These are phyloP conservation scores for Brachionus koreanus DNA, from an alignment of 1,140 invertebrate species.

Conservation along the genomic window DNA sequence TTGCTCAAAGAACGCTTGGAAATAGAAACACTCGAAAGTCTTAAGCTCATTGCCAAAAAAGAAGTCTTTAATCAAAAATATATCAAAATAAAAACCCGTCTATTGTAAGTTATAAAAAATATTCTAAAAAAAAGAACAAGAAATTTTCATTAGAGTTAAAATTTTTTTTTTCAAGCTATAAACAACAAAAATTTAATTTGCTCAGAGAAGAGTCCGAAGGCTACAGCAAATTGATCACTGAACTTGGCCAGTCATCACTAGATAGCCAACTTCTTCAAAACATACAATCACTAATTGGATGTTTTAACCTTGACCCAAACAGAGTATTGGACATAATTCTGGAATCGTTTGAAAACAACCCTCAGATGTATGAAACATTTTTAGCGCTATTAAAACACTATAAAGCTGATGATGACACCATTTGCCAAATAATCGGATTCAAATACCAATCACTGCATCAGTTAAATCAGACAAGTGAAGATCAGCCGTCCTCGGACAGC, in stretches of 20 bases:
- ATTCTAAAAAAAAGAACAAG: neutral
- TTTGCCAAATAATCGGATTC: slow-evolving; percentile 89
- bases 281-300: slow-evolving; percentile 63
- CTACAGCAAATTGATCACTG: slow-evolving; percentile 93
- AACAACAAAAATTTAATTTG: slow-evolving; percentile 97
- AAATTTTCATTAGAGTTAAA: neutral
- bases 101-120: slow-evolving; percentile 76
- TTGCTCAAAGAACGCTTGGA: slow-evolving; percentile 36
- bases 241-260: slow-evolving; percentile 72
- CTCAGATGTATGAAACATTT: slow-evolving; percentile 64
- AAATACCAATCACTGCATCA: slow-evolving; percentile 77
- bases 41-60: slow-evolving; percentile 25
- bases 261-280: slow-evolving; percentile 49
- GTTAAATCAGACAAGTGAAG: slow-evolving; percentile 50
- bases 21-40: slow-evolving; percentile 17
- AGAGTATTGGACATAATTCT: slow-evolving; percentile 91
- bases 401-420: slow-evolving; percentile 69
- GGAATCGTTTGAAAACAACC: slow-evolving; percentile 83
- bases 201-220: slow-evolving; percentile 98
- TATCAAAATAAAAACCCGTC: slow-evolving; percentile 93
- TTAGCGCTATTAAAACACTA: slow-evolving; percentile 77
- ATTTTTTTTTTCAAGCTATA: slow-evolving; percentile 72
- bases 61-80: slow-evolving; percentile 87
- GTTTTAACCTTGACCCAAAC: slow-evolving; percentile 98
- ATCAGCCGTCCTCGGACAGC: slow-evolving; percentile 67